Percentiles rank a stretch among this genome's conserved stretches.
These are phyloP conservation scores for Lerema accius DNA, from an alignment of 1,140 invertebrate species.

Conservation along the genomic window DNA sequence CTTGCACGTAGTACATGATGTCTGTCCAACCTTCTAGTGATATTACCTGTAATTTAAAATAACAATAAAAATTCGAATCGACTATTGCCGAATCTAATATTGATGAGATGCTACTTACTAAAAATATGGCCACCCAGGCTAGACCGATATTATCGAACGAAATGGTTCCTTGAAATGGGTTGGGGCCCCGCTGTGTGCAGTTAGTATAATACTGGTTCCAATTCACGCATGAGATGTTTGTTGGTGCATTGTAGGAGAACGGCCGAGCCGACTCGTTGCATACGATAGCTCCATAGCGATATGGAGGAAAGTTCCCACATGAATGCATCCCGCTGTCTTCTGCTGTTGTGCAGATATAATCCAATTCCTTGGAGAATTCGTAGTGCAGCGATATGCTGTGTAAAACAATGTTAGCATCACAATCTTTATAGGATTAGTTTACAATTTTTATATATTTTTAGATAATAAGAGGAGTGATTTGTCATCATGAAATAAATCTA, in stretches of 20 bases:
- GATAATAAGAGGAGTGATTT: not conserved
- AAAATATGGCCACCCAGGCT: conserved; percentile 99
- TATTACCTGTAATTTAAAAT: conserved; percentile 88
- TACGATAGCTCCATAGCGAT: conserved; percentile 85
- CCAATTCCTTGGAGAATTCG: conserved; percentile 93
- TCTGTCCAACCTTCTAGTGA: conserved; percentile 98
- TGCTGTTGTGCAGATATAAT: conserved; percentile 98
- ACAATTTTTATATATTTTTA: no score
- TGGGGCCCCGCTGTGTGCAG: conserved; percentile 95
- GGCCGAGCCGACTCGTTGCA: conserved; percentile 85
- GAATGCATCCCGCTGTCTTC: conserved; percentile 98
- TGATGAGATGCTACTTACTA: conserved; percentile 88
- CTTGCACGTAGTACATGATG: conserved; percentile 99
- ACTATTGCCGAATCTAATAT: conserved; percentile 16
- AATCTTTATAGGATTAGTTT: not conserved
- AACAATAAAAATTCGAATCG: not conserved
- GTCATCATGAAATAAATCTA: not conserved
- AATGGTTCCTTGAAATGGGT: conserved; percentile 99
- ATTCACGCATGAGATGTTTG: conserved; percentile 93
- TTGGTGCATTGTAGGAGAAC: conserved; percentile 80
- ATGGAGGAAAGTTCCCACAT: conserved; percentile 94
- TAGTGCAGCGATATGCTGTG: conserved; percentile 89
- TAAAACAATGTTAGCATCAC: conserved; percentile 37
- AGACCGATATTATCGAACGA: conserved; percentile 99
- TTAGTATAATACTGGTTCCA: conserved; percentile 99